phyloP scores from a whole-genome alignment of 1,140 invertebrate genomes.

The Drosophila guanche region DNA sequence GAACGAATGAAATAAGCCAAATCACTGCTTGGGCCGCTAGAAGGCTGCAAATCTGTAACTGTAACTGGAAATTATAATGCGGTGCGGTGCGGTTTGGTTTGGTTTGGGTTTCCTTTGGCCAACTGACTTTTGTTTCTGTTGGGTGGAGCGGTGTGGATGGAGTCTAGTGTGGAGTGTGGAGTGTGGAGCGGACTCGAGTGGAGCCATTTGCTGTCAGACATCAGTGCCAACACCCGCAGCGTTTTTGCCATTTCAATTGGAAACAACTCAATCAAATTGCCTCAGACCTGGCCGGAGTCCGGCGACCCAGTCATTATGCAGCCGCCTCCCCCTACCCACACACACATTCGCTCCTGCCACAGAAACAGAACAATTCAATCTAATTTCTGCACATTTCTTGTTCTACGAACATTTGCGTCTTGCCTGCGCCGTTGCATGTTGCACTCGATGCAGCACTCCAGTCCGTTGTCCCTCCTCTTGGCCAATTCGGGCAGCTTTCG shows the following conservation, averaged over 20 bases:
- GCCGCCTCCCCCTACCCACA: not conserved
- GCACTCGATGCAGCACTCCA: not conserved
- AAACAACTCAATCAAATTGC: slow-evolving; percentile 82
- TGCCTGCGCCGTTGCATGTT: slow-evolving; percentile 48
- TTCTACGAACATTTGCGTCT: slow-evolving; percentile 73
- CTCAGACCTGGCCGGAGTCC: slow-evolving; percentile 39
- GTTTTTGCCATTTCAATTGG: slow-evolving; percentile 75
- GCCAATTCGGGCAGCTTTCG: slow-evolving; percentile 8
- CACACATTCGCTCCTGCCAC: slow-evolving; percentile 28
- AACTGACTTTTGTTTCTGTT: slow-evolving; percentile 69
- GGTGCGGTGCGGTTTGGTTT: slow-evolving; percentile 45
- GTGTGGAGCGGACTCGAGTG: slow-evolving; percentile 12
- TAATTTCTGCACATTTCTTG: slow-evolving; percentile 69
- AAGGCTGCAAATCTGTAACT: slow-evolving; percentile 80
- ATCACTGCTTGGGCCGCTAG: slow-evolving; percentile 51
- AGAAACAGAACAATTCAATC: slow-evolving; percentile 71
- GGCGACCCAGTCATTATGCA: slow-evolving; percentile 55
- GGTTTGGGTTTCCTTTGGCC: slow-evolving; percentile 54
- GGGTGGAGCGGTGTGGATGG: too few relatives aligned
- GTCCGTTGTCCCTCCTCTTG: slow-evolving; percentile 12
- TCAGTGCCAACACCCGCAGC: slow-evolving; percentile 80
- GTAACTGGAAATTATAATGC: slow-evolving; percentile 70
- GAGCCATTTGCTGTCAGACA: slow-evolving; percentile 49
- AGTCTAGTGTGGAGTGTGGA: slow-evolving; percentile 10
- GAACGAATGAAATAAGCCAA: slow-evolving; percentile 59